phyloP scores from a whole-genome alignment of 2,797 vertebrate genomes.

The Pitangus sulphuratus region DNA sequence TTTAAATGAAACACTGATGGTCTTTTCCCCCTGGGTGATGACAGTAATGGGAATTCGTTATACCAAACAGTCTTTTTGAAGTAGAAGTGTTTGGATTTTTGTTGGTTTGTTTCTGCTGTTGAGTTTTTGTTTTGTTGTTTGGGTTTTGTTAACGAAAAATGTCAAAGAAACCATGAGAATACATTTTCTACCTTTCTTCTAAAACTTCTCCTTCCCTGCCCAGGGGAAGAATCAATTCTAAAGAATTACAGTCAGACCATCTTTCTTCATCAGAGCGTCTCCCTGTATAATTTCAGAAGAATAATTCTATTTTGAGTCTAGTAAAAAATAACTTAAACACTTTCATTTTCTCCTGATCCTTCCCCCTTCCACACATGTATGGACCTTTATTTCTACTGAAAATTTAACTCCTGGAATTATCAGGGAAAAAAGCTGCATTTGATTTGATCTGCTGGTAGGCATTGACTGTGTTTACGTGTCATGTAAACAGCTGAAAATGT shows the following conservation, averaged over 20 bases:
- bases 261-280: background rate
- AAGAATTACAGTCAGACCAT: background rate
- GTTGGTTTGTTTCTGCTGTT: background rate
- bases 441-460: background rate
- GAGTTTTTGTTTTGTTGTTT: background rate
- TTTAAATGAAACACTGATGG: background rate
- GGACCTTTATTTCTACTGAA: background rate
- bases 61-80: background rate
- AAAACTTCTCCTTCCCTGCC: background rate
- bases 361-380: accelerated
- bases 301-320: accelerated
- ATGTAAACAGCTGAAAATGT: background rate
- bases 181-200: background rate
- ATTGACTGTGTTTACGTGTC: background rate
- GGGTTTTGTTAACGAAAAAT: background rate
- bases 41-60: background rate
- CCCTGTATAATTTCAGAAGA: background rate
- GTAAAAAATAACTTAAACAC: background rate
- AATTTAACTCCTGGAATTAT: background rate
- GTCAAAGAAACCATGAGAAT: background rate
- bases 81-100: background rate
- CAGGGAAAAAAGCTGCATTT: background rate
- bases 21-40: background rate
- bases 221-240: background rate
- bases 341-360: background rate